phyloP scores from a whole-genome alignment of 2,888 invertebrate species.

The Tanypteryx hageni region DNA sequence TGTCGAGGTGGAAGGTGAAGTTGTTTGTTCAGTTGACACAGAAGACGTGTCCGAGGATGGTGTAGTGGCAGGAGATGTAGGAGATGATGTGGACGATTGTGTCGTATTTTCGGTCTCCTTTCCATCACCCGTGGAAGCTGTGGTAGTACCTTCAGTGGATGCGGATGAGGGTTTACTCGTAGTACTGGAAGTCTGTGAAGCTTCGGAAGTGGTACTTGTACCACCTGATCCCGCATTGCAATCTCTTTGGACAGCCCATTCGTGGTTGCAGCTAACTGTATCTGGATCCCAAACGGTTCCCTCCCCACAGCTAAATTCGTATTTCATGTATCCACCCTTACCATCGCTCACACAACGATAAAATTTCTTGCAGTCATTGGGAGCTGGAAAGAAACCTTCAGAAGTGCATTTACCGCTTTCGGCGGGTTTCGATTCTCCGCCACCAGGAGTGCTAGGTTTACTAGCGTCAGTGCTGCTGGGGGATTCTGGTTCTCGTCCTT shows the following conservation, averaged over 20 bases:
- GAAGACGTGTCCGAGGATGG: background rate
- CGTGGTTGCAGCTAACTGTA: slow-evolving; percentile 78
- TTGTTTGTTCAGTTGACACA: background rate
- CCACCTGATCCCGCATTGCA: slow-evolving; percentile 36
- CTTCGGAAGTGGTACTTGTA: background rate
- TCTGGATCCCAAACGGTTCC: slow-evolving; percentile 80
- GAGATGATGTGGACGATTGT: slow-evolving; percentile 65
- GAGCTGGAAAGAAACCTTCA: slow-evolving; percentile 82
- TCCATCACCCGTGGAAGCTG: background rate
- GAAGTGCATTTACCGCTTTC: slow-evolving; percentile 74
- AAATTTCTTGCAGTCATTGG: slow-evolving; percentile 80
- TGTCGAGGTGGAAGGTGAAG: background rate
- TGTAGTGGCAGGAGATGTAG: slow-evolving; percentile 9
- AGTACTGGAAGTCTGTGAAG: background rate
- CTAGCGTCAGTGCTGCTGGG: background rate
- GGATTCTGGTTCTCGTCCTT: slow-evolving; percentile 2
- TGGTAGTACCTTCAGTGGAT: slow-evolving; percentile 64
- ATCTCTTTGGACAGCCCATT: slow-evolving; percentile 72
- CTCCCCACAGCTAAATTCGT: slow-evolving; percentile 78
- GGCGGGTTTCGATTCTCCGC: background rate
- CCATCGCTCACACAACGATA: slow-evolving; percentile 82
- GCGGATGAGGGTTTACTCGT: background rate
- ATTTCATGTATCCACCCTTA: slow-evolving; percentile 76
- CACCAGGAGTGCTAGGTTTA: background rate
- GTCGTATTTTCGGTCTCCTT: background rate